Base-by-base conservation (phyloP, 2,113 vertebrate genomes). In the Oceanodroma tethys region DNA sequence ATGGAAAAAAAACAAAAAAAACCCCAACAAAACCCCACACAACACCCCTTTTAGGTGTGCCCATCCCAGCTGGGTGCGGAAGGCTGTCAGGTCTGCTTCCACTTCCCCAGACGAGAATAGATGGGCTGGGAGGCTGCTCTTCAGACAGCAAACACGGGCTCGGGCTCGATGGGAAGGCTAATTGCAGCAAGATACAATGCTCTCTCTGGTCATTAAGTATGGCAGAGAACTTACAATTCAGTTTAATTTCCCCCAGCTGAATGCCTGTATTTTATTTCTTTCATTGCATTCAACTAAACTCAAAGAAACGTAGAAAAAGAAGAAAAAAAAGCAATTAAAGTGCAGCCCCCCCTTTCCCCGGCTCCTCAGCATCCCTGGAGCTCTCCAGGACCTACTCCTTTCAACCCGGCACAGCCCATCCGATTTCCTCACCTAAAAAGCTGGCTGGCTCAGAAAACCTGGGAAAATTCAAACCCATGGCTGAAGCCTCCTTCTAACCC, bases 401-500 rank as follows among this genome's bases (percentile, higher is more conserved):
- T 13, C 0, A 0, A 21, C n/a, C 84, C 17, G 3, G 74, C 86
- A 36, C 86, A 91, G 68, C 95, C 50, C 86, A 58, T 40, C 78
- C n/a, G 1, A 36, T 36, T 38, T 89, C 55, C 80, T 81, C 60
- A 62, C 52, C 90, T 9, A 63, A 60, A 79, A 75, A 67, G 34
- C 74, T 9, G 14, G 18, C 75, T 71, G 76, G 68, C 73, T 89
- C 88, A 32, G 53, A 63, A 95, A 95, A 76, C 18, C 70, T 72
- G 88, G 83, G 70, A 81, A 85, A 92, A 96, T n/a, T 11, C 85
- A 76, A 83, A 74, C 15, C 72, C 74, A 1, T 1, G 62, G 84
- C 76, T 58, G 88, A 85, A 82, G 30, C 79, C 90, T 92, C 83
- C 74, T 87, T 48, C 88, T 87, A 97, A 94, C 93, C 97, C 89